These are phyloP conservation scores for Nibea coibor DNA, from an alignment of 2,113 vertebrate species.

Conservation along the genomic window DNA sequence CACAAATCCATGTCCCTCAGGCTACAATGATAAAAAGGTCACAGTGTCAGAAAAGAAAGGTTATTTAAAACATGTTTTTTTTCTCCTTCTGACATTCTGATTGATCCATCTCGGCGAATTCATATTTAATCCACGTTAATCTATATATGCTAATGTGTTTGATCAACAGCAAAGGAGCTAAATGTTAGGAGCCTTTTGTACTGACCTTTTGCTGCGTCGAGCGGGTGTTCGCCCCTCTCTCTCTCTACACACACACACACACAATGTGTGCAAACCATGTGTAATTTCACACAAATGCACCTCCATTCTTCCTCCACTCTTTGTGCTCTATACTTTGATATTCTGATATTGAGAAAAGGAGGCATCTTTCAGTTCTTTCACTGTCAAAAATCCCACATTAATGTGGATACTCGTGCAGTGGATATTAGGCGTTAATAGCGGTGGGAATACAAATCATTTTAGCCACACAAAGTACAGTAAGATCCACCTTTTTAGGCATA, in stretches of 20 bases:
- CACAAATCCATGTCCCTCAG: slow-evolving; percentile 24
- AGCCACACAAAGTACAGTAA: too few relatives aligned
- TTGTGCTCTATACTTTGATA: background rate
- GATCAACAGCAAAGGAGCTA: slow-evolving; percentile 19
- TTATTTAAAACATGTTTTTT: slow-evolving; percentile 15
- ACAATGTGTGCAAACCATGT: background rate
- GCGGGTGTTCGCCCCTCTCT: background rate
- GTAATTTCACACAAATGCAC: background rate
- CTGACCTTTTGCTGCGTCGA: slow-evolving; percentile 24
- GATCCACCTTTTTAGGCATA: too few relatives aligned
- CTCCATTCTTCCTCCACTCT: background rate
- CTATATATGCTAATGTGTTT: slow-evolving; percentile 39
- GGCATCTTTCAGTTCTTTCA: background rate
- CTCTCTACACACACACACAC: slow-evolving; percentile 3
- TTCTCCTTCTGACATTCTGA: background rate
- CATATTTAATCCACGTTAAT: slow-evolving; percentile 22
- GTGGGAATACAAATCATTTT: too few relatives aligned
- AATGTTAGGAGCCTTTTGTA: background rate
- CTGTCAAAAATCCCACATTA: background rate
- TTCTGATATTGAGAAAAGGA: background rate
- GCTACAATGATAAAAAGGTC: slow-evolving; percentile 25
- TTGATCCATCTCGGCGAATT: slow-evolving; percentile 27
- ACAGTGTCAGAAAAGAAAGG: slow-evolving; percentile 29
- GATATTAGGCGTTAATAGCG: too few relatives aligned
- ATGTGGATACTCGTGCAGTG: too few relatives aligned